Evolutionary conservation across 2,888 invertebrate genomes (phyloP), one percentile per base, ranked within the genome.

Genomic region (Philopedon plagiatum): DNA sequence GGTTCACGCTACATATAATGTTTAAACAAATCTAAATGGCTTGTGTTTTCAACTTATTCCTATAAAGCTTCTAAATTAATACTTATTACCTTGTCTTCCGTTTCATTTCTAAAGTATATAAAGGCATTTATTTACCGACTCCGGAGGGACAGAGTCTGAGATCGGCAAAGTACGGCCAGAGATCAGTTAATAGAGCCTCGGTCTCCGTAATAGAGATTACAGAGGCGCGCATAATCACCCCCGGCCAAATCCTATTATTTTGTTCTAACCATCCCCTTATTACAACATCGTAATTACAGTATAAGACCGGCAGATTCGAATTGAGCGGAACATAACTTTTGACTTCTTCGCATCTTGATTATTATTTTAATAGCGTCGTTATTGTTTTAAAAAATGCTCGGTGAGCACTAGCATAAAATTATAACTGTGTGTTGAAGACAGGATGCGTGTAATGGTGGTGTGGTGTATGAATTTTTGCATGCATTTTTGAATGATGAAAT

Each of bases 201-300:
- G 21, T 23, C 51, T 23, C 80, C 79, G 80, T 82, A 82, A 82
- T 81, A 80, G 81, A 83, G 81, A 83, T 83, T 83, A 82, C 80
- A 80, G 81, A 80, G 82, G 81, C 80, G 81, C 79, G 82, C 80
- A 82, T 82, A 82, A 80, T 82, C 80, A 80, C 77, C 77, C 77
- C 77, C 46, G 49, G 74, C 66, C 73, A 41, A 39, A 32, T 51
- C 34, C 34, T 54, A 18, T 32, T 64, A 44, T 18, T 64, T 51
- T 54, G 49, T 54, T 41, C 49, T 66, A 65, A 67, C 72, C 57
- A 32, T 19, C 34, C 57, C 57, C 11, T 32, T 18, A 57, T 57
- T 57, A 57, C 57, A 21, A n/a, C 23, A 51, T 51, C 51, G 51
- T 29, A 51, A 51, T 51, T 51, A 51, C 29, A 15, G 51, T 51